Base-by-base conservation (phyloP, 2,888 invertebrate species). In the Cantharis rufa region DNA sequence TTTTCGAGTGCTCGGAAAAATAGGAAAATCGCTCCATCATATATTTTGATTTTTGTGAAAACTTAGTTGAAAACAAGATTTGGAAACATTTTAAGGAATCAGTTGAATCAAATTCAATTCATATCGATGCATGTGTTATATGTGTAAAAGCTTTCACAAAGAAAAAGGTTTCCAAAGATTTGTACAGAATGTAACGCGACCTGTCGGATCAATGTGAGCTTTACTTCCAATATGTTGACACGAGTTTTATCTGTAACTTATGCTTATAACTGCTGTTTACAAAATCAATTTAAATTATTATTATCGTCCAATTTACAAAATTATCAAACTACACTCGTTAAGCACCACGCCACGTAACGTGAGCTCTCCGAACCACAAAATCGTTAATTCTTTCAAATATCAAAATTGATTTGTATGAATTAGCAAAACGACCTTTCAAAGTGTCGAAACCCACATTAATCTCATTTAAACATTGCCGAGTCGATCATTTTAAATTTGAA, bases 181-280 rank as follows among this genome's bases (percentile, higher is more conserved):
- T 69, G 62, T 63, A 63, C 64, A 21, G 74, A 74, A 74, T 74
- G 70, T 70, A 70, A 61, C 21, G 70, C 70, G 74, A 74, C 74
- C 70, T 74, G 74, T 70, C 74, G 74, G 74, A 74, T 74, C 74
- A 74, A 74, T 74, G 74, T 70, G 48, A 74, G 70, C 74, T 75
- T 75, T 62, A 16, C 63, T 63, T 61, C 32, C 24, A 28, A 18
- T 21, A 11, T 64, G 21, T 64, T 64, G 18, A 64, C 64, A 64
- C 15, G 21, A 18, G 21, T 21, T 64, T 64, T 48, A 48, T 48
- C n/a, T 48, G 32, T n/a, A 48, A 48, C 32, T 48, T 48, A 48
- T 48, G 32, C 32, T 48, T 48, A 48, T 48, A 48, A 48, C 32
- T 48, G 32, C 32, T 48, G 32, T 48, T 48, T 48, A 48, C 32